Evolutionary conservation across 2,797 vertebrate genomes (phyloP), one percentile per base, ranked within the genome.

Genomic region (Rhadinocentrus ornatus): DNA sequence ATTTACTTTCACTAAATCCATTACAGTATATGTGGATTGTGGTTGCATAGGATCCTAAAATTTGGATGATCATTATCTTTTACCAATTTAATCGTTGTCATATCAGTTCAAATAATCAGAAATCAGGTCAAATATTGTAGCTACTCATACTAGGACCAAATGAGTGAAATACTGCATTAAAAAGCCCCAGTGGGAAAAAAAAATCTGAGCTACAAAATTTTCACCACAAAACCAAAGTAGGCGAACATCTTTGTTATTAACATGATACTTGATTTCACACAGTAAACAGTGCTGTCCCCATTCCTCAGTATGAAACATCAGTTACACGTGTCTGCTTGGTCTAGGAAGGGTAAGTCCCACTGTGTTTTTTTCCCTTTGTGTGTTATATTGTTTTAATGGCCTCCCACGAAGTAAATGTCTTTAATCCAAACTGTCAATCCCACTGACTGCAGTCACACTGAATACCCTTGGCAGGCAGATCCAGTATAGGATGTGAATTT

Each of bases 161-260:
- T 24, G 4, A 12, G 12, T 52, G 3, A 31, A 15, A 44, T 6
- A 52, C 16, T 34, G 32, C 8, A 4, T 4, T 3, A 53, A 13
- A 29, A 52, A 74, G 18, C 16, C 11, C 16, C 39, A 46, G 26
- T 24, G 41, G 41, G 65, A 60, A 65, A 71, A 55, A 29, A 5
- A 31, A 1, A 1, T n/a, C 1, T 13, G 3, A 3, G 12, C 2
- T 4, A 2, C 18, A 31, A 18, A 34, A 22, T 31, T 41, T 55
- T 72, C 31, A 63, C 32, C 62, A 35, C 67, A 70, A 72, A 53
- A 60, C 29, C 39, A 50, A 56, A 67, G 35, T 13, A 20, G 15
- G 12, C 0, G 20, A 60, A 65, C 24, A 3, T 7, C 4, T 26
- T 20, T 0, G 7, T 18, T 2, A 8, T 3, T 2, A 20, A 18